Evolutionary conservation across 2,113 vertebrate genomes (phyloP).

Genomic region (Opisthocomus hoazin): DNA sequence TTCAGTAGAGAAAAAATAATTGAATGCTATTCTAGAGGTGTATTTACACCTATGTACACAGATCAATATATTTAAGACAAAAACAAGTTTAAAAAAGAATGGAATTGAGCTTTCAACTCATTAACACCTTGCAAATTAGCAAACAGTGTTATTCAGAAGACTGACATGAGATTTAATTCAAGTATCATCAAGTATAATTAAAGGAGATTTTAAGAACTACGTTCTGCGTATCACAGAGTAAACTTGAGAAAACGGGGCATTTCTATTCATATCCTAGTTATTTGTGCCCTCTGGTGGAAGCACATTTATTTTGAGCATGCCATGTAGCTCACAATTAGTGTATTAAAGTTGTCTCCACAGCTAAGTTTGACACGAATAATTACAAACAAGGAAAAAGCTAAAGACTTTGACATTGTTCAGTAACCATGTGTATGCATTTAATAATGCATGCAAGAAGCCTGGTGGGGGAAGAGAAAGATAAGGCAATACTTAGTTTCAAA

Average conservation of each 20-base stretch:
- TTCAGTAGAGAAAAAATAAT: neutral
- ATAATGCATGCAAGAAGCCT: neutral
- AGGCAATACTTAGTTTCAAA: neutral
- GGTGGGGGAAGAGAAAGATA: neutral
- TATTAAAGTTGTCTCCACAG: too few relatives aligned
- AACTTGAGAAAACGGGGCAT: neutral
- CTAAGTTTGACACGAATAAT: neutral
- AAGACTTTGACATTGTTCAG: neutral
- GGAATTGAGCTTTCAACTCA: neutral
- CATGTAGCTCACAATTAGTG: neutral
- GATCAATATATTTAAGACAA: neutral
- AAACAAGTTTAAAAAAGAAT: neutral
- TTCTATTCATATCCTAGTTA: constrained; percentile 8
- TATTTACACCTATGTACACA: neutral
- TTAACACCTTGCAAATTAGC: neutral
- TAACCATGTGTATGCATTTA: neutral
- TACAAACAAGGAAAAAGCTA: neutral
- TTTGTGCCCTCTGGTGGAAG: constrained; percentile 63
- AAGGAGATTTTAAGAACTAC: neutral
- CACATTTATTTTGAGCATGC: neutral
- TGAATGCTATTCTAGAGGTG: neutral
- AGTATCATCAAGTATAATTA: neutral
- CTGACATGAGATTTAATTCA: neutral
- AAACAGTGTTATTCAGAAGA: neutral
- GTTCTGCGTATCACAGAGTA: neutral